Evolutionary conservation across 2,797 vertebrate species (phyloP).

Genomic region (Rhinatrema bivittatum): DNA sequence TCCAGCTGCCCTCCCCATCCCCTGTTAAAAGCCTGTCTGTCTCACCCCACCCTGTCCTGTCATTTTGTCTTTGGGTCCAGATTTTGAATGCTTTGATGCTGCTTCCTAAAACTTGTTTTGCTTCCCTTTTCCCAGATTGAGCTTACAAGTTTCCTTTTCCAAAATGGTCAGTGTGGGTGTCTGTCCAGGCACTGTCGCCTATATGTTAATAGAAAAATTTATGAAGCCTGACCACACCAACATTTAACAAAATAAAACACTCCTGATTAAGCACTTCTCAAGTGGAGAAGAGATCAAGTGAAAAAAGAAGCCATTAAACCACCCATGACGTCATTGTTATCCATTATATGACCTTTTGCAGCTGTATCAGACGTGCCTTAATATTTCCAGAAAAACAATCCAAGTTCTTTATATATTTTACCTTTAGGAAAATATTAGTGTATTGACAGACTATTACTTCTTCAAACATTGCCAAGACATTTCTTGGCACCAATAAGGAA

Average conservation of each 20-base stretch:
- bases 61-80: too few species aligned
- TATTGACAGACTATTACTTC: conserved; percentile 16
- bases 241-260: conserved; percentile 29
- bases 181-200: conserved; percentile 5
- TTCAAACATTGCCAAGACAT: conserved; percentile 10
- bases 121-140: conserved; percentile 4
- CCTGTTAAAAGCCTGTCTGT: too few species aligned
- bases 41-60: too few species aligned
- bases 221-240: conserved; percentile 10
- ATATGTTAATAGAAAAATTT: conserved; percentile 6
- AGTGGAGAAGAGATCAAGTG: conserved; percentile 34
- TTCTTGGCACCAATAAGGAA: conserved; percentile 11
- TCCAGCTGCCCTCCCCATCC: too few species aligned
- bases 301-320: conserved; percentile 21
- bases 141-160: conserved; percentile 9
- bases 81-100: too few species aligned
- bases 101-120: too few species aligned
- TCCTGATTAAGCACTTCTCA: conserved; percentile 36
- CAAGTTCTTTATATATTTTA: conserved; percentile 13
- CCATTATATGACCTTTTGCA: conserved; percentile 39
- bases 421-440: conserved; percentile 12
- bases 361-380: conserved; percentile 52
- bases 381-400: conserved; percentile 33
- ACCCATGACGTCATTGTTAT: conserved; percentile 57
- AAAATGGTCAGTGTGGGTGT: too few species aligned